phyloP scores from a whole-genome alignment of 30 jellyfish, hydroid and myxozoan genomes.

The Kudoa iwatai region DNA sequence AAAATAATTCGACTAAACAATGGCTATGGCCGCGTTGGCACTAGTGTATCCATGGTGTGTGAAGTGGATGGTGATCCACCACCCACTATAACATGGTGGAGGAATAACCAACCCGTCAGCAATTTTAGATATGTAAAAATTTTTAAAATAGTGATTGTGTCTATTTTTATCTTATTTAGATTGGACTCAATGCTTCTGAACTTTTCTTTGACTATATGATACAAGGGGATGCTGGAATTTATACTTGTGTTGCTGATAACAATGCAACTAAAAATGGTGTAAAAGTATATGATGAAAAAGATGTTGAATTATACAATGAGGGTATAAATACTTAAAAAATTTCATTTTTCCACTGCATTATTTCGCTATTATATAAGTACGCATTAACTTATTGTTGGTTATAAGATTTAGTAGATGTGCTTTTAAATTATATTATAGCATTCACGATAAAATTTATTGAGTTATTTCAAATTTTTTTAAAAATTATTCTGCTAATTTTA shows the following conservation, averaged over 20 bases:
- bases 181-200: not conserved
- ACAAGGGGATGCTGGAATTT: constrained; percentile 1
- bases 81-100: not conserved
- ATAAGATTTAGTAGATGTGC: too few relatives aligned
- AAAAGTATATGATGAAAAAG: not conserved
- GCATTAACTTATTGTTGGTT: too few relatives aligned
- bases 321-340: too few relatives aligned
- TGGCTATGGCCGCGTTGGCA: not conserved
- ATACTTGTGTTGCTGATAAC: constrained; percentile 1
- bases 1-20: too few relatives aligned
- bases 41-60: not conserved
- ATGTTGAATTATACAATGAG: not conserved
- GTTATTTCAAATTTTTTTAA: too few relatives aligned
- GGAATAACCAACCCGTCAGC: not conserved
- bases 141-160: too few relatives aligned
- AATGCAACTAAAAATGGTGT: not conserved
- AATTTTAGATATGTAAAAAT: not conserved
- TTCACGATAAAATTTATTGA: too few relatives aligned
- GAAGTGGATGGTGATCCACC: constrained; percentile 1
- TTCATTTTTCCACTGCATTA: too few relatives aligned
- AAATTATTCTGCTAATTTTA: too few relatives aligned
- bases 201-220: not conserved
- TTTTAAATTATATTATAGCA: too few relatives aligned
- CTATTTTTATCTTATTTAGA: too few relatives aligned
- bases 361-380: too few relatives aligned